Base-by-base conservation (phyloP, 2,797 vertebrate genomes). In the Leucoraja ocellata region DNA sequence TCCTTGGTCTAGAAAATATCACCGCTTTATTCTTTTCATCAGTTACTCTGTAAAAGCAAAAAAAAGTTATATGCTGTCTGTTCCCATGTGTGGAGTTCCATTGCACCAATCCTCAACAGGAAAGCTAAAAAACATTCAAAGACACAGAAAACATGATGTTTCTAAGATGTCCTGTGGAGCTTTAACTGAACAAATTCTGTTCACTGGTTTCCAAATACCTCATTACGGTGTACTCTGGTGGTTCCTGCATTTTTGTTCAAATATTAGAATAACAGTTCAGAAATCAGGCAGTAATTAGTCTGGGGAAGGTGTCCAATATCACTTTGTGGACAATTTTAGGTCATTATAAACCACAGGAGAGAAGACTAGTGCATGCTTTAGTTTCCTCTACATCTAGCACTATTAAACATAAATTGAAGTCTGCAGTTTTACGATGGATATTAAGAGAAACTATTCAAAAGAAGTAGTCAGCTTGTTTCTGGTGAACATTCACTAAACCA, bases 1-100 rank as follows among this genome's bases (percentile, higher is more conserved):
- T 99, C 96, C 98, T 98, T 32, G 99, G 98, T 65, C 96, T 96
- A 0, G 96, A 95, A 94, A 99, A 99, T 73, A 97, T 97, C 76
- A 98, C 94, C 25, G 97, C 96, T 93, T 97, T 97, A 4, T 96
- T 96, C n/a, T 96, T 97, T 93, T 99, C 98, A 0, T 78, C 68
- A 39, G 84, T 84, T 54, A 93, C 46, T 78, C 93, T 93, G 83
- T n/a, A 76, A 92, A 58, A 10, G 54, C 5, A 76, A n/a, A 54
- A 65, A 28, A 13, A 92, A 32, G 74, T 65, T 74, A 13, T 74
- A 23, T 16, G 39, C 39, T 11, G 80, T 36, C 21, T 81, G 46
- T 25, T 84, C 23, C 8, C 5, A 58, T 74, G 39, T 23, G n/a
- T 16, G 23, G 63, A 13, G 68, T n/a, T 7, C 23, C 13, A 23